Evolutionary conservation across 30 jellyfish, hydroid and myxozoan genomes (phyloP).

Genomic region (Nemopilema nomurai): DNA sequence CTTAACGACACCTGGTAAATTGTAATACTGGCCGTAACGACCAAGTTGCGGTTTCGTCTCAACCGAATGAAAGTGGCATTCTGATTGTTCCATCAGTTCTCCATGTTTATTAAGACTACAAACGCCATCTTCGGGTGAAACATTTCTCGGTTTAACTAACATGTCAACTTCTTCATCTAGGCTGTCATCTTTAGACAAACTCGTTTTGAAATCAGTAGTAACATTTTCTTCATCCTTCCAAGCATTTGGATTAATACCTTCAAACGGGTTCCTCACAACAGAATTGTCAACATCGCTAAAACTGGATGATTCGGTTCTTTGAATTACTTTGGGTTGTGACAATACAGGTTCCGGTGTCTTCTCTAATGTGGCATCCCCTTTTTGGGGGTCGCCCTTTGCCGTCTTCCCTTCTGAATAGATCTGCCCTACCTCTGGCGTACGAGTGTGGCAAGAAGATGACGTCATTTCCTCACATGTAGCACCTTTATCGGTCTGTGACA

Average conservation of each 20-base stretch:
- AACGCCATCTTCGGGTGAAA: background rate
- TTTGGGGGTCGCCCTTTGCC: background rate
- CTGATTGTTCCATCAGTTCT: background rate
- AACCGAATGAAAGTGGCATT: background rate
- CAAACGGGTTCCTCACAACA: background rate
- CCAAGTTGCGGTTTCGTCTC: background rate
- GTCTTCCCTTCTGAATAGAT: background rate
- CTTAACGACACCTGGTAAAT: background rate
- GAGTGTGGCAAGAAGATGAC: background rate
- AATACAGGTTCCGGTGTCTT: background rate
- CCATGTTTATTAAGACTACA: background rate
- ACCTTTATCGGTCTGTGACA: slow-evolving; percentile 7
- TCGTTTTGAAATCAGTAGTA: background rate
- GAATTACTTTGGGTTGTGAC: background rate
- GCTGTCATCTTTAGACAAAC: background rate
- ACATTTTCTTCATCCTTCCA: background rate
- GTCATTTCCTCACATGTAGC: background rate
- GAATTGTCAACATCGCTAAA: background rate
- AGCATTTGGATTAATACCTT: background rate
- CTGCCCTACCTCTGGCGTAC: too few relatives aligned
- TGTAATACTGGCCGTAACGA: background rate
- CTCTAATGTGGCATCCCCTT: background rate
- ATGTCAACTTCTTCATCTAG: background rate
- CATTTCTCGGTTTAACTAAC: background rate
- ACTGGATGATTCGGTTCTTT: background rate